These are phyloP conservation scores for Orius insidiosus DNA, from an alignment of 1,140 invertebrate genomes.

Conservation along the genomic window DNA sequence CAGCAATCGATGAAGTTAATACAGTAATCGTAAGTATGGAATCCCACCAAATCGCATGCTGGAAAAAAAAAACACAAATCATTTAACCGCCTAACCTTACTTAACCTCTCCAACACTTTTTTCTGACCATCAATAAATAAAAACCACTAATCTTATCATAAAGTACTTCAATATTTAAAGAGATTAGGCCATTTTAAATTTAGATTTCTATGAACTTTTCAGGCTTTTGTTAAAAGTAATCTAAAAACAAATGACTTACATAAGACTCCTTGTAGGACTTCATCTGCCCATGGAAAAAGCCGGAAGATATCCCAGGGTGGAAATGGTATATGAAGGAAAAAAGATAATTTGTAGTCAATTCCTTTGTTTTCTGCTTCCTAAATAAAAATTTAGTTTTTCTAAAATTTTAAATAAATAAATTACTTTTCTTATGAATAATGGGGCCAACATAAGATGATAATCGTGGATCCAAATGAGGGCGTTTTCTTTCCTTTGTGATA, in stretches of 20 bases:
- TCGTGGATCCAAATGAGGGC: slow-evolving; percentile 83
- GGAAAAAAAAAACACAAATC: slow-evolving; percentile 16
- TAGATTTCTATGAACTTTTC: too few species aligned
- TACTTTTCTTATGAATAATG: slow-evolving; percentile 71
- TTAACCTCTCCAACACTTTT: too few species aligned
- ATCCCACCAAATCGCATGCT: slow-evolving; percentile 81
- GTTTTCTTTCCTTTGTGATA: slow-evolving; percentile 32
- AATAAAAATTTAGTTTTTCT: slow-evolving; percentile 1
- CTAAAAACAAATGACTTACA: slow-evolving; percentile 30
- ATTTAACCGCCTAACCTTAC: too few species aligned
- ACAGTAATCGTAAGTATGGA: slow-evolving; percentile 82
- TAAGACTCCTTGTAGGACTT: slow-evolving; percentile 76
- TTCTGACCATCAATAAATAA: too few species aligned
- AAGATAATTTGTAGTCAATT: slow-evolving; percentile 61
- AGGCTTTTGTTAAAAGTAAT: too few species aligned
- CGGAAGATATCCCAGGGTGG: slow-evolving; percentile 84
- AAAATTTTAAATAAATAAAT: slow-evolving; percentile 1
- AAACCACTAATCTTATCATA: too few species aligned
- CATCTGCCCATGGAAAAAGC: slow-evolving; percentile 77
- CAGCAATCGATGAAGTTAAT: slow-evolving; percentile 84
- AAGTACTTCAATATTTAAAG: too few species aligned
- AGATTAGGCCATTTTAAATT: too few species aligned
- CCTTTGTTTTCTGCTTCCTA: slow-evolving; percentile 54
- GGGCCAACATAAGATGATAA: slow-evolving; percentile 77
- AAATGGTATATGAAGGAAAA: slow-evolving; percentile 85